phyloP scores from a whole-genome alignment of 2,888 invertebrate genomes.

The Andricus quercusramuli region DNA sequence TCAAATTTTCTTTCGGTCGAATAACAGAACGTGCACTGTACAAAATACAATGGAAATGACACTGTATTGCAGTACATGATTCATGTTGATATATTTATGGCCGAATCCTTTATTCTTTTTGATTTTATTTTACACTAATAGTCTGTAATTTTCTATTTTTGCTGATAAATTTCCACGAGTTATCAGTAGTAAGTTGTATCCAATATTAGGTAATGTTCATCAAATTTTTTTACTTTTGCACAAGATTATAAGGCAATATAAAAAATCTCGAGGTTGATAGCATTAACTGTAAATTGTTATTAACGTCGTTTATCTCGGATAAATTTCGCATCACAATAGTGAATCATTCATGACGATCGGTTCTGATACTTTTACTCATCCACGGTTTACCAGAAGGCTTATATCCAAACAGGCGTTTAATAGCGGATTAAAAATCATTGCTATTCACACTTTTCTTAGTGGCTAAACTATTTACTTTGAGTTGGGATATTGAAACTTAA shows the following conservation, averaged over 20 bases:
- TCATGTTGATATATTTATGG: background rate
- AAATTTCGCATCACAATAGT: constrained; percentile 33
- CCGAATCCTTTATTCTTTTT: no score
- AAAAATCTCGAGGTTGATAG: constrained; percentile 27
- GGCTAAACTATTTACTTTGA: background rate
- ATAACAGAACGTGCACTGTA: background rate
- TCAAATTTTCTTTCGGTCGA: background rate
- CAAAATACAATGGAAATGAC: background rate
- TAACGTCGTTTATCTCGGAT: constrained; percentile 10
- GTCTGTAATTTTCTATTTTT: no score
- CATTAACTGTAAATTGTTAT: constrained; percentile 15
- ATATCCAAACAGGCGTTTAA: background rate
- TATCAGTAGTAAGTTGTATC: background rate
- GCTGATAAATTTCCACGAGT: no score
- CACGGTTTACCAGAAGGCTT: background rate
- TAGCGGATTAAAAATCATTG: constrained; percentile 7
- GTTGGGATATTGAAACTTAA: background rate
- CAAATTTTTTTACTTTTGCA: background rate
- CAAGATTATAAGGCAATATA: background rate
- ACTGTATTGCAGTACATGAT: background rate
- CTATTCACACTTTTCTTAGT: background rate
- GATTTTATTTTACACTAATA: no score
- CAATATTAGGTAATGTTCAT: background rate
- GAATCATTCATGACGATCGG: constrained; percentile 32
- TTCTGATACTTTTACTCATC: constrained; percentile 16